Conservation (phyloP, 2,888 invertebrate species). For the Tachina lurida region DNA sequence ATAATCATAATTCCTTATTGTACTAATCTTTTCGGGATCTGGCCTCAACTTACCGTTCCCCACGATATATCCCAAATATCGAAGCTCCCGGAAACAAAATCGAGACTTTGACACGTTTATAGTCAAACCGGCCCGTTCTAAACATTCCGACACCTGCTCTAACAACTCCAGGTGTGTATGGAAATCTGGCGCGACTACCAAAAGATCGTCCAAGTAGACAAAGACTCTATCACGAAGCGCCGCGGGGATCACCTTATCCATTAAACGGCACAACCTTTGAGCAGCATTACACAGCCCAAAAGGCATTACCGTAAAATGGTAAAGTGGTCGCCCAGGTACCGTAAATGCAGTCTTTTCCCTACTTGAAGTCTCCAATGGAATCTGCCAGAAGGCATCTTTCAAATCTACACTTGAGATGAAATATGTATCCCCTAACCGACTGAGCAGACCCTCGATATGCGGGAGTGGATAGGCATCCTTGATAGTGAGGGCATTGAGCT, state of each 20-base stretch:
- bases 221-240: not conserved
- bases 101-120: not conserved
- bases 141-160: not conserved
- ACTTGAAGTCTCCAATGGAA: too few species aligned
- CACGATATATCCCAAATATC: not conserved
- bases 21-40: not conserved
- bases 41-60: not conserved
- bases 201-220: not conserved
- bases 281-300: not conserved
- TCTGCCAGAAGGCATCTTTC: too few species aligned
- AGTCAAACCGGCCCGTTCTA: not conserved
- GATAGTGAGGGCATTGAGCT: not conserved
- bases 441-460: too few species aligned
- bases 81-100: not conserved
- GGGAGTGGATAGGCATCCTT: too few species aligned
- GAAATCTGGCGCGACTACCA: not conserved
- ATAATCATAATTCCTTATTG: not conserved
- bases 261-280: not conserved
- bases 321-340: too few species aligned
- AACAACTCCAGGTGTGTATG: not conserved
- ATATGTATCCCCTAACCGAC: too few species aligned
- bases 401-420: too few species aligned
- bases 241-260: not conserved
- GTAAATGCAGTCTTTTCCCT: too few species aligned
- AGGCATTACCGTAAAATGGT: not conserved